Percentiles rank a stretch among this genome's conserved stretches.
Conservation (phyloP, 2,113 vertebrate species). For the Halichoerus grypus region DNA sequence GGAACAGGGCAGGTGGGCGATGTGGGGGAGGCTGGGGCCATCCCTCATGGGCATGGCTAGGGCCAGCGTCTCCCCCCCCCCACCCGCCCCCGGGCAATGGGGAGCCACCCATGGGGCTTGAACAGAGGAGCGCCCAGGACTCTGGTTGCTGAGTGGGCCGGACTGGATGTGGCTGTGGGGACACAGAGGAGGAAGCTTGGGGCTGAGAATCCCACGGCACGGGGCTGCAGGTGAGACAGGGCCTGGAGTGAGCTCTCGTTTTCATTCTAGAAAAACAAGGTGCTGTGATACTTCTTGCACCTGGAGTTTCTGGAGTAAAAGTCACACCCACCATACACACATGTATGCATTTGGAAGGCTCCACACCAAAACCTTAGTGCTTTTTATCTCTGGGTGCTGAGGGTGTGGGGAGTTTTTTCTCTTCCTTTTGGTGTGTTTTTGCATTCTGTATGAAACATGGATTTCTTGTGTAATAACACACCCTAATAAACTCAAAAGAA, state of each 20-base stretch:
- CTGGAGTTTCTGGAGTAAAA: not conserved
- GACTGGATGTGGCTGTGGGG: not conserved
- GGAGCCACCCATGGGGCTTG: not conserved
- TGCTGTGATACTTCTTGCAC: not conserved
- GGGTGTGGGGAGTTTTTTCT: not conserved
- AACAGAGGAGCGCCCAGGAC: not conserved
- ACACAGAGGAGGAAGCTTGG: not conserved
- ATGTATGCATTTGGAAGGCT: not conserved
- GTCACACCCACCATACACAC: not conserved
- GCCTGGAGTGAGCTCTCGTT: not conserved
- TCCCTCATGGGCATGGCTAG: accelerated
- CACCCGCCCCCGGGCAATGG: not conserved
- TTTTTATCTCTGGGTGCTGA: not conserved
- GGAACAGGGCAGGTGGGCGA: accelerated
- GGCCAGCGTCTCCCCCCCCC: not conserved
- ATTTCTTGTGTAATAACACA: not conserved
- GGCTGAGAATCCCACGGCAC: accelerated
- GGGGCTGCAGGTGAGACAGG: not conserved
- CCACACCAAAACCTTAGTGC: not conserved
- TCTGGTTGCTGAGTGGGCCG: not conserved
- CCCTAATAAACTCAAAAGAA: not conserved
- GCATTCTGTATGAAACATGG: not conserved
- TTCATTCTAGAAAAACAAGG: not conserved
- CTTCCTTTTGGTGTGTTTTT: not conserved
- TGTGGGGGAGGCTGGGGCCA: not conserved